Base-by-base conservation (phyloP, 2,797 vertebrate species). In the Hoplostethus mediterraneus region DNA sequence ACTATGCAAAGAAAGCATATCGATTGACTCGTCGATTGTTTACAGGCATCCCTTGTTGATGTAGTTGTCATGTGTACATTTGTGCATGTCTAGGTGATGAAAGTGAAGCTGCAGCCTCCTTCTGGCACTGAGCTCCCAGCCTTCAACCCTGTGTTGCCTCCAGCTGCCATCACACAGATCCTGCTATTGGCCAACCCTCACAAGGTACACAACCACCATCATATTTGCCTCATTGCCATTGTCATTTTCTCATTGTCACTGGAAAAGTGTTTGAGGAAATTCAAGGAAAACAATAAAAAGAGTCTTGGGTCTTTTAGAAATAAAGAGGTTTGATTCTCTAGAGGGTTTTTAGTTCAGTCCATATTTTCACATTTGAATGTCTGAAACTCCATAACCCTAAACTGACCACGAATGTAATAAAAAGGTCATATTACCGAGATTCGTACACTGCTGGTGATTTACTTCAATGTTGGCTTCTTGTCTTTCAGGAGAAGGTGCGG, bases 51-150 rank as follows among this genome's bases (percentile, higher is more conserved):
- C 5, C 4, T 49, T 3, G n/a, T 17, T 13, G n/a, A 17, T 49
- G 3, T 49, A 17, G 48, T 17, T 49, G 6, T 14, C 16, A 33
- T 57, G 40, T 25, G 8, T 45, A 2, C 0, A 8, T 21, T 7
- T 82, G 1, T 80, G 17, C 55, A 31, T 67, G 66, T 52, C 0
- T 81, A 99, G 98, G 94, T 95, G 75, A 99, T 99, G 98, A 98
- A 96, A 75, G 97, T 99, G 81, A 98, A 97, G 88, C 90, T 99
- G 42, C 98, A 98, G 93, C 97, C 98, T 5, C 97, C 97, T 5
- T 96, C 97, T 0, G 96, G 95, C 67, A 97, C 94, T 0, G 98
- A 99, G 79, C 93, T 99, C 74, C 97, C 98, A 0, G 95, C 97
- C 0, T 99, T 98, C 87, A 99, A 98, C 82, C 98, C 98, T 75